A percentile compares a stretch with the other conserved stretches of the same genome.
Evolutionary conservation across 2,888 invertebrate species (phyloP).

Genomic region (Chaetogeoica ovagalla): DNA sequence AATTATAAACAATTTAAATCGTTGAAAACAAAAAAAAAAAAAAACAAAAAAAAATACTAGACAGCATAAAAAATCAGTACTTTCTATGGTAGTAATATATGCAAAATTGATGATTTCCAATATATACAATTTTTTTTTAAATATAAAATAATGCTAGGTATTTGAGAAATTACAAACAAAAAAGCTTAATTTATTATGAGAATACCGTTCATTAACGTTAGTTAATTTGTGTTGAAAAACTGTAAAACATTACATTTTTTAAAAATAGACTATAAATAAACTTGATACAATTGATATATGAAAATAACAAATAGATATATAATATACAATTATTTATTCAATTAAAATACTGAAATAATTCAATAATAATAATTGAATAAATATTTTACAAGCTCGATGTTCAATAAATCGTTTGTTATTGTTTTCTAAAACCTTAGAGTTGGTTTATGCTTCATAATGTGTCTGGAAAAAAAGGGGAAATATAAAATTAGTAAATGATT

Average conservation of each 20-base stretch:
- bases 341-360: background rate
- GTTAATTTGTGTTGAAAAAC: background rate
- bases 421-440: constrained; percentile 72
- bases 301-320: background rate
- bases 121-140: constrained; percentile 34
- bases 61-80: background rate
- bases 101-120: constrained; percentile 2
- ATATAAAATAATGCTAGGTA: constrained; percentile 26
- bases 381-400: constrained; percentile 8
- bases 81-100: background rate
- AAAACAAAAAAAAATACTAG: constrained; percentile 1
- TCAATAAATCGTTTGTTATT: background rate
- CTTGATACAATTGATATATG: background rate
- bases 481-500: background rate
- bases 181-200: background rate
- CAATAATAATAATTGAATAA: constrained; percentile 9
- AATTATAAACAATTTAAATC: background rate
- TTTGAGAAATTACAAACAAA: background rate
- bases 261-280: background rate
- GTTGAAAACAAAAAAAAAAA: background rate
- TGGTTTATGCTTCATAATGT: constrained; percentile 85
- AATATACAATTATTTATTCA: background rate
- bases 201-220: background rate
- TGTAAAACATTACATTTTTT: background rate
- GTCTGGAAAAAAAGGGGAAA: constrained; percentile 68